Evolutionary conservation across 2,113 vertebrate genomes (phyloP), one percentile per base, ranked within the genome.

Genomic region (Xiphias gladius): DNA sequence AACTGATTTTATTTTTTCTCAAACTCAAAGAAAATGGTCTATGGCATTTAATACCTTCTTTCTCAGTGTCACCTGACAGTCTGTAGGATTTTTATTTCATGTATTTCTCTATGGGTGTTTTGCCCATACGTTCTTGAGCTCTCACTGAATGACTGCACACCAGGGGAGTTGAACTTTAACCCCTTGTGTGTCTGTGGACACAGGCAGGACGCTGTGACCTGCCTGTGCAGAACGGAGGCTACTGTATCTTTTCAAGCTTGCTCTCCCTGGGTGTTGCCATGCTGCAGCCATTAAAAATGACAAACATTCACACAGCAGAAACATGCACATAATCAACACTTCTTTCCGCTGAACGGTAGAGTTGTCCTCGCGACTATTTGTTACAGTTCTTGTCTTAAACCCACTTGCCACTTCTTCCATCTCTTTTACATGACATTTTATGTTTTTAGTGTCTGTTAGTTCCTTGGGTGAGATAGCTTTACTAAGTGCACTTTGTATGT

Each of bases 401-500:
- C n/a, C 80, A 84, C 86, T 83, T 4, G 39, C 74, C 78, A 63
- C 82, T 82, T 74, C 64, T 73, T 72, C n/a, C 39, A 32, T 78
- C 24, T 83, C 8, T 77, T 65, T 32, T 52, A 37, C 48, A 43
- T 62, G 63, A 55, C 35, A 0, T 85, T 54, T 14, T 46, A 4
- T 73, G 68, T 90, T 85, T 77, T 79, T 54, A 79, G 72, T 79
- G 73, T 90, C 73, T 57, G 50, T 82, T 87, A 80, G 84, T 76
- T 87, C 65, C 57, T 85, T 88, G 86, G 90, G 89, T 89, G 79
- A 88, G 87, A 94, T 94, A 94, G 94, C 94, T 95, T 95, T 94
- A 95, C 87, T 92, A 95, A 94, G 92, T 95, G 94, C 94, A 95
- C 94, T 95, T 95, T 95, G 93, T 91, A 92, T 90, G 85, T 91